A percentile compares a stretch with the other conserved stretches of the same genome.
Evolutionary conservation across 23 tunicate genomes (phyloP).

Genomic region (Oikopleura albicans): DNA sequence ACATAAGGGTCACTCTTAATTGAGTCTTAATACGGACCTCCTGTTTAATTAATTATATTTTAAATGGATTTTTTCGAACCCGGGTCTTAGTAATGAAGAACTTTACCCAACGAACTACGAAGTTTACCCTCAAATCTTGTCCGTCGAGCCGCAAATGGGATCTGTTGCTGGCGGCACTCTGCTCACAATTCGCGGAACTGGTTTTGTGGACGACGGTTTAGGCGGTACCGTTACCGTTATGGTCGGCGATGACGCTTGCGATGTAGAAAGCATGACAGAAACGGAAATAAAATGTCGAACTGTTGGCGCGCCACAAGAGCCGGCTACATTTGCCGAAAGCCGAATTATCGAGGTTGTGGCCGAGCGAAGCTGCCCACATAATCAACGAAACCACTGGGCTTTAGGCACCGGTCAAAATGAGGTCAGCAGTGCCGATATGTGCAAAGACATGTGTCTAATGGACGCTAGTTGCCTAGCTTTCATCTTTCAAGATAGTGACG

Average conservation of each 20-base stretch:
- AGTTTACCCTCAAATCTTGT: background rate
- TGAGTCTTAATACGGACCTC: too few species aligned
- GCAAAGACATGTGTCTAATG: background rate
- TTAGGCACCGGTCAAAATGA: too few species aligned
- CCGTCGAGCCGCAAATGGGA: slow-evolving; percentile 14
- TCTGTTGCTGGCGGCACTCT: slow-evolving; percentile 6
- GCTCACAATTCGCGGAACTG: background rate
- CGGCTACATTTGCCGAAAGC: background rate
- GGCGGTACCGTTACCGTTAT: background rate
- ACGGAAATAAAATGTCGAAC: background rate
- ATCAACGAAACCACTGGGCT: background rate
- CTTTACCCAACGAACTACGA: background rate
- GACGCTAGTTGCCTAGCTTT: background rate
- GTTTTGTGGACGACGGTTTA: slow-evolving; percentile 6
- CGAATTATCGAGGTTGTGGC: background rate
- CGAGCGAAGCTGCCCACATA: background rate
- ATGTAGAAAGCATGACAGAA: background rate
- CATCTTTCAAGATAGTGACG: background rate
- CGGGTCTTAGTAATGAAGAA: background rate
- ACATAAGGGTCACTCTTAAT: too few species aligned
- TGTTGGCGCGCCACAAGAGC: background rate
- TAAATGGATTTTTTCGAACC: too few species aligned
- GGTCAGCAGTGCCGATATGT: too few species aligned
- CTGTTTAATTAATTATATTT: too few species aligned
- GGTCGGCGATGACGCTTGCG: background rate